phyloP scores from a whole-genome alignment of 2,113 vertebrate species.

The Rousettus leschenaultii region DNA sequence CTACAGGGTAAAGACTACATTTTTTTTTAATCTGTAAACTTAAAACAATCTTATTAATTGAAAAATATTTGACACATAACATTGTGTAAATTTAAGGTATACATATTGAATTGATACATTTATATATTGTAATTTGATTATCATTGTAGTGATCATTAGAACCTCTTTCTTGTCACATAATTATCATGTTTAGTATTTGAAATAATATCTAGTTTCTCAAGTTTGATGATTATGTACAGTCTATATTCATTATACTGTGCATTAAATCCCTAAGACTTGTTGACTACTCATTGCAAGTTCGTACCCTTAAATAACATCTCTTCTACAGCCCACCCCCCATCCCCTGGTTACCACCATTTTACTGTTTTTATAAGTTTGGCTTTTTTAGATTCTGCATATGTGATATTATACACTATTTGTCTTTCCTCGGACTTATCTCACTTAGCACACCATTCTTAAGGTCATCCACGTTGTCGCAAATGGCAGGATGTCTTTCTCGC shows the following conservation, averaged over 20 bases:
- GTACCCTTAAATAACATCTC: background rate
- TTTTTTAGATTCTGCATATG: background rate
- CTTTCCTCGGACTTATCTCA: background rate
- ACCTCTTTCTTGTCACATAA: background rate
- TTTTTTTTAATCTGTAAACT: background rate
- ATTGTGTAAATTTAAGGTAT: background rate
- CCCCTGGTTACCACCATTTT: background rate
- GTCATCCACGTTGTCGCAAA: background rate
- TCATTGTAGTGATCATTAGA: background rate
- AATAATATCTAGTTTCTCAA: background rate
- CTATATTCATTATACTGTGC: background rate
- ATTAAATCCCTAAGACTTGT: background rate
- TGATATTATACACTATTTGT: background rate
- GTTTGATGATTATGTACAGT: background rate
- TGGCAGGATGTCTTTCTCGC: background rate
- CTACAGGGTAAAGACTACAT: background rate
- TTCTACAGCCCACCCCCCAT: too few relatives aligned
- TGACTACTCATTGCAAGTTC: background rate
- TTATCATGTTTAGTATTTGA: background rate
- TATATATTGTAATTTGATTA: background rate
- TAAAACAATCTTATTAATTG: background rate
- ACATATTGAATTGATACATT: background rate
- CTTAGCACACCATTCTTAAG: too few relatives aligned
- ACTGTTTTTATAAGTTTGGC: background rate
- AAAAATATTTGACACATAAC: background rate